Base-by-base conservation (phyloP, 2,113 vertebrate genomes). In the Aegithalos caudatus region DNA sequence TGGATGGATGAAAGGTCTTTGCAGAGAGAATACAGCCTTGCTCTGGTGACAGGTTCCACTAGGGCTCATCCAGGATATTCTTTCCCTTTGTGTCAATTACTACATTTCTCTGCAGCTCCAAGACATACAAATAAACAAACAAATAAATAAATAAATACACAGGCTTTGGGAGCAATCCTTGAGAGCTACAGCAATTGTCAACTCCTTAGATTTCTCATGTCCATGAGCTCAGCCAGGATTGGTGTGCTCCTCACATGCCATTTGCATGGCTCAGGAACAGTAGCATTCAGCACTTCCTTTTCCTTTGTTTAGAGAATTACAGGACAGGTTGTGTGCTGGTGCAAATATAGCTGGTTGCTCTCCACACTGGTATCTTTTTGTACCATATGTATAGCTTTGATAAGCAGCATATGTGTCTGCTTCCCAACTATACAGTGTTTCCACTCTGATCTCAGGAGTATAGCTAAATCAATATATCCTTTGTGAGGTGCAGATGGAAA, bases 401-500 rank as follows among this genome's bases (percentile, higher is more conserved):
- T 95, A 95, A 95, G 93, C 90, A 94, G 92, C 96, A 96, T n/a
- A 88, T 93, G 91, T 93, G 93, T 64, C 93, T 93, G 85, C 82
- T 92, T 96, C 92, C 88, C 56, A 0, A 35, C 93, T 94, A 40
- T 94, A 80, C 81, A 81, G 47, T 88, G 85, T 86, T 96, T 96
- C 95, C 90, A 97, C 92, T 94, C 88, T 95, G 95, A 96, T 96
- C 95, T 96, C 95, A 93, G 92, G 95, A 94, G 96, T 90, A 76
- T 33, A 93, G 90, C 93, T 95, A 94, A 95, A 93, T 94, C 94
- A 96, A 90, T 96, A 93, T 95, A 64, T 90, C 90, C 88, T 97
- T 97, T 97, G 94, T 93, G 90, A 92, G 90, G 90, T 81, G 88
- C 95, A 97, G 94, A 95, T 97, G 96, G 96, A 96, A 97, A 94